phyloP scores from a whole-genome alignment of 2,113 vertebrate species.

The Lethenteron reissneri region DNA sequence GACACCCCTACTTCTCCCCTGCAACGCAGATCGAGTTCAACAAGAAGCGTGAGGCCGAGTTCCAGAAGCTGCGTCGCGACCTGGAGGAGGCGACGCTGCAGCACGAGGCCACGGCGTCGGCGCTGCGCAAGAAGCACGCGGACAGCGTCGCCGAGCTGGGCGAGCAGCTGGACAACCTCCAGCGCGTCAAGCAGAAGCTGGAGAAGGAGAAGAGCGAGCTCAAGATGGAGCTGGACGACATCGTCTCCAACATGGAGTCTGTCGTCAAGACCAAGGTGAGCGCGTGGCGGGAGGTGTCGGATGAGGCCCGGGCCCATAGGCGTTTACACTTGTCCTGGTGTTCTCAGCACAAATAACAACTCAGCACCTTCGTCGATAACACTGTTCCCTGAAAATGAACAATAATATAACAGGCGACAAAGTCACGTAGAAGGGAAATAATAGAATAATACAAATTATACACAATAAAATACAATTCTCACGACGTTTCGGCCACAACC shows the following conservation, averaged over 20 bases:
- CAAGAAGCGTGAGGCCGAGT: slow-evolving; percentile 4
- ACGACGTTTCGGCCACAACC: no score
- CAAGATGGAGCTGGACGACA: slow-evolving; percentile 37
- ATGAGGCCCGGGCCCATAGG: no score
- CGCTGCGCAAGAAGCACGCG: slow-evolving; percentile 1
- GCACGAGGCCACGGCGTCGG: background rate
- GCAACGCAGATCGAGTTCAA: slow-evolving; percentile 11
- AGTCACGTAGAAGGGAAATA: no score
- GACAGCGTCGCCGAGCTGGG: slow-evolving; percentile 28
- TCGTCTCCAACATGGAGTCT: slow-evolving; percentile 30
- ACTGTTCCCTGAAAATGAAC: no score
- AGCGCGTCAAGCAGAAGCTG: slow-evolving; percentile 4
- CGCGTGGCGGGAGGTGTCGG: no score
- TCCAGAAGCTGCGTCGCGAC: background rate
- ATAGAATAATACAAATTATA: no score
- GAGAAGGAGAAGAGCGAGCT: slow-evolving; percentile 3
- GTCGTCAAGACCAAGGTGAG: background rate
- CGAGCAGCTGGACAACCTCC: slow-evolving; percentile 3
- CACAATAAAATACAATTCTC: no score
- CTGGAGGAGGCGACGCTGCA: slow-evolving; percentile 1
- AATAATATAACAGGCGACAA: no score
- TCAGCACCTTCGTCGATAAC: no score
- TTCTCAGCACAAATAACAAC: no score
- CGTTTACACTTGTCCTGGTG: no score
- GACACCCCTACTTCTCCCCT: background rate